Evolutionary conservation across 35 echinoderm and acorn worm species (phyloP).

Genomic region (Strongylocentrotus purpuratus): DNA sequence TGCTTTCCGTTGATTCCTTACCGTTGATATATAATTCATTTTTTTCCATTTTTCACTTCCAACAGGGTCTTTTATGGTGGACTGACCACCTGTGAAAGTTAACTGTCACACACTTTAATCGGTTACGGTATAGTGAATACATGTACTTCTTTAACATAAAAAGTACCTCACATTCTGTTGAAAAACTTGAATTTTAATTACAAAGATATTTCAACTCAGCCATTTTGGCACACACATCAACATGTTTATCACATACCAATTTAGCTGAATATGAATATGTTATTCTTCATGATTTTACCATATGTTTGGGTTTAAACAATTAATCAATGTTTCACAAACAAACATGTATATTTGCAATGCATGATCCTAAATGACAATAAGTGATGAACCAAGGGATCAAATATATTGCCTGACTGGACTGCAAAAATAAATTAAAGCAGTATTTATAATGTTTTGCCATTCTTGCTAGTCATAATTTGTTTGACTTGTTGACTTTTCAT

Average conservation of each 20-base stretch:
- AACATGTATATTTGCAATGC: not conserved
- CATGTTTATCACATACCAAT: not conserved
- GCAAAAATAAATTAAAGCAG: not conserved
- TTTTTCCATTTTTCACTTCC: no score
- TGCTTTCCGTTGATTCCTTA: no score
- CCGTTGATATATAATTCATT: no score
- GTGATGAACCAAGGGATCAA: not conserved
- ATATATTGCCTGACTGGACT: not conserved
- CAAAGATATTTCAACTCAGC: not conserved
- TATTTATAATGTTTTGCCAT: not conserved
- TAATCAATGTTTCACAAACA: not conserved
- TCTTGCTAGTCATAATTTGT: no score
- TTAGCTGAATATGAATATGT: not conserved
- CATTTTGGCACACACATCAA: not conserved
- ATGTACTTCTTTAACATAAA: no score
- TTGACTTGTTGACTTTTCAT: no score
- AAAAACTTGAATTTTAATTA: not conserved
- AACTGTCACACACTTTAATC: no score
- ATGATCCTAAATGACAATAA: not conserved
- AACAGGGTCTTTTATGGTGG: no score
- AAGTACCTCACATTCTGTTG: not conserved
- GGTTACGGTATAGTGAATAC: no score
- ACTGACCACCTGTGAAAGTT: no score
- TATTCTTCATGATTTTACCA: not conserved
- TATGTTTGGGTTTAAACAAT: not conserved